Evolutionary conservation across 2,888 invertebrate species (phyloP), one percentile per base, ranked within the genome.

Genomic region (Agrotis segetum): DNA sequence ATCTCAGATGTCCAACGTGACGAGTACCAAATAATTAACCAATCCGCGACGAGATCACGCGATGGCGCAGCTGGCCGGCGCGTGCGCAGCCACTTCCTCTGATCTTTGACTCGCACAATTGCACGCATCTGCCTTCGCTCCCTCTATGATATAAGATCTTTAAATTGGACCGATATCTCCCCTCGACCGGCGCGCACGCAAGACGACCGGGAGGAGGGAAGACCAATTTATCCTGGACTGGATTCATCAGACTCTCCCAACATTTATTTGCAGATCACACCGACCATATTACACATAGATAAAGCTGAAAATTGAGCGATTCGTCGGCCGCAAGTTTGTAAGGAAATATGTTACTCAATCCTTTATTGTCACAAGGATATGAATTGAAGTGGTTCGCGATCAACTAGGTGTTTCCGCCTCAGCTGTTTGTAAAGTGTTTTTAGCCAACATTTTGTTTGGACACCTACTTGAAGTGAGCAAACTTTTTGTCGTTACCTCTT

Each of bases 321-420:
- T 21, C 14, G 67, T 50, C 58, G 2, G 85, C 53, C 83, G 59
- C 58, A 87, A 85, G 61, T 85, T 91, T 90, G 94, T 93, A 93
- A 95, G 94, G 88, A 92, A 92, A 91, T 91, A 90, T 92, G 92
- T 95, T 95, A 95, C 92, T 94, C 94, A 95, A 96, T 95, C 93
- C 91, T 89, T 90, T 94, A 94, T 94, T 94, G 94, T 94, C 92
- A 93, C 92, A 92, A 94, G 94, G 94, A 94, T 94, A 95, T 94
- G 93, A 94, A 92, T 93, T 94, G 94, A 93, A 95, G 95, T 95
- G 95, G 95, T 95, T 94, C 92, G 95, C 93, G 94, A 95, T 95
- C 94, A 96, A 95, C 95, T 92, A 93, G 94, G 90, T 89, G 93
- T 91, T 95, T 96, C 96, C 96, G 96, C 89, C 90, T 93, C 94